phyloP scores from a whole-genome alignment of 2,888 invertebrate species.

The Syrphus vitripennis region DNA sequence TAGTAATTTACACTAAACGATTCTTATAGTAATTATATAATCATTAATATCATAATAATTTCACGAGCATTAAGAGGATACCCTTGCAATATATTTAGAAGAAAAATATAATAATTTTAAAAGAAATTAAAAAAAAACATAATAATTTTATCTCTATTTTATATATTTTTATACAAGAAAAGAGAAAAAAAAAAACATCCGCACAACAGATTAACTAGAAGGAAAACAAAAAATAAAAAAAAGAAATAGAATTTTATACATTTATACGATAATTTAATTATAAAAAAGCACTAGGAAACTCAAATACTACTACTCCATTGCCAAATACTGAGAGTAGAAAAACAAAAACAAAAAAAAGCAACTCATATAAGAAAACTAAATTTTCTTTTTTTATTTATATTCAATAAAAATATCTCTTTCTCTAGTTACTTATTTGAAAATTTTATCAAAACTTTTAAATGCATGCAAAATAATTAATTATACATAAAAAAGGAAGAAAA shows the following conservation, averaged over 20 bases:
- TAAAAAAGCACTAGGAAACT: slow-evolving; percentile 61
- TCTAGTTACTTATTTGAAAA: slow-evolving; percentile 24
- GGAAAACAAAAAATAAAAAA: background rate
- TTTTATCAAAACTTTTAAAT: slow-evolving; percentile 1
- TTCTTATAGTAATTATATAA: slow-evolving; percentile 60
- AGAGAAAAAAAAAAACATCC: slow-evolving; percentile 48
- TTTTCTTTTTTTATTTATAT: background rate
- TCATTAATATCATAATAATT: slow-evolving; percentile 62
- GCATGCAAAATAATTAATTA: slow-evolving; percentile 36
- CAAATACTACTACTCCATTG: slow-evolving; percentile 66
- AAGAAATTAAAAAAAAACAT: slow-evolving; percentile 31
- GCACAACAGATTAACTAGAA: slow-evolving; percentile 62
- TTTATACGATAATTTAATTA: slow-evolving; percentile 47
- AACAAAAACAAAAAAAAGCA: slow-evolving; percentile 1
- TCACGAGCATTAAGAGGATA: slow-evolving; percentile 63
- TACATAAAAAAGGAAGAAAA: background rate
- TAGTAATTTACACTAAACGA: slow-evolving; percentile 47
- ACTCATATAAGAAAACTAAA: slow-evolving; percentile 7
- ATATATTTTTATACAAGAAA: slow-evolving; percentile 70
- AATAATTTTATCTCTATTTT: slow-evolving; percentile 68
- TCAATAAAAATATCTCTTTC: slow-evolving; percentile 4
- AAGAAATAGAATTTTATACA: slow-evolving; percentile 65
- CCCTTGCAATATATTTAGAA: slow-evolving; percentile 67
- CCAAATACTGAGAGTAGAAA: slow-evolving; percentile 64
- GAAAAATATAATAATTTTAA: slow-evolving; percentile 54